These are phyloP conservation scores for Plodia interpunctella DNA, from an alignment of 1,140 invertebrate species.

Conservation along the genomic window DNA sequence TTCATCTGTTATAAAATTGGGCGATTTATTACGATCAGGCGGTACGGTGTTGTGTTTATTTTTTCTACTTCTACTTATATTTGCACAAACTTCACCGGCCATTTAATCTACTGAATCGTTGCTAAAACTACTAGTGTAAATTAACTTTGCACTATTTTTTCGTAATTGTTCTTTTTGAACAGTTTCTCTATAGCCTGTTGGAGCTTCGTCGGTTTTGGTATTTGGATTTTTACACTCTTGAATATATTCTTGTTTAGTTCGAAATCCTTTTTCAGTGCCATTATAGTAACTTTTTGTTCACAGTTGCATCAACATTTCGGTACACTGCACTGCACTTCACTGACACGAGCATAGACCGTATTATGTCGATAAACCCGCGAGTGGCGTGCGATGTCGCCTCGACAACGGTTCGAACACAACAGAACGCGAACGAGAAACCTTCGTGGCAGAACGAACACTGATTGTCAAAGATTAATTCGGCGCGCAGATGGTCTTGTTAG, in stretches of 20 bases:
- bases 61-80: constrained; percentile 57
- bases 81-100: constrained; percentile 62
- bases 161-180: constrained; percentile 66
- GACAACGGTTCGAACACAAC: constrained; percentile 64
- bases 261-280: constrained; percentile 73
- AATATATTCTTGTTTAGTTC: constrained; percentile 60
- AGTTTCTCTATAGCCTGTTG: constrained; percentile 65
- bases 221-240: constrained; percentile 58
- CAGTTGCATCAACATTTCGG: constrained; percentile 49
- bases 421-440: constrained; percentile 46
- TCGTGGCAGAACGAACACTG: constrained; percentile 40
- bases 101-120: constrained; percentile 49
- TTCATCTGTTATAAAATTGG: constrained; percentile 54
- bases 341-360: constrained; percentile 24
- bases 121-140: constrained; percentile 20
- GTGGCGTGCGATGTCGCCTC: constrained; percentile 39
- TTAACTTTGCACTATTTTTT: constrained; percentile 70
- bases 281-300: constrained; percentile 48
- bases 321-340: constrained; percentile 56
- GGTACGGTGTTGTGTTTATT: constrained; percentile 30
- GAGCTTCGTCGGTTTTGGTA: constrained; percentile 55
- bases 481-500: not conserved
- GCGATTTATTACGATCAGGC: constrained; percentile 46
- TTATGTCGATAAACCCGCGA: constrained; percentile 38
- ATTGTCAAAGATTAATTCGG: constrained; percentile 39